Conservation (phyloP, 2,888 invertebrate species). For the Ptychoptera albimana region DNA sequence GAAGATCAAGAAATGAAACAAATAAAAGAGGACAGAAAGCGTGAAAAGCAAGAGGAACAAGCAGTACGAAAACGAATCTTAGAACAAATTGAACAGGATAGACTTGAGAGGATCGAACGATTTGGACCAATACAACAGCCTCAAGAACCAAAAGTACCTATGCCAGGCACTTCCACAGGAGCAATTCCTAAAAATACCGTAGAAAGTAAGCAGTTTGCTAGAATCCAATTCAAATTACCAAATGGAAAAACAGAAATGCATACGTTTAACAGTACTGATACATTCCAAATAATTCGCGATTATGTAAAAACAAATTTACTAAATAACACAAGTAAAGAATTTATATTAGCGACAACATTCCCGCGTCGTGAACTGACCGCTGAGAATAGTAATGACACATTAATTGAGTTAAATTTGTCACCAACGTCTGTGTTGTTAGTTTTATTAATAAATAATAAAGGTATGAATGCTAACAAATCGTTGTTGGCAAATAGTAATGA, state of each 20-base stretch:
- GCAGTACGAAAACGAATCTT: conserved; percentile 59
- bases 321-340: conserved; percentile 34
- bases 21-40: conserved; percentile 51
- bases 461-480: too few relatives aligned
- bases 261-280: conserved; percentile 50
- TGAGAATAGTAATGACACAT: conserved; percentile 79
- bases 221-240: conserved; percentile 76
- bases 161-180: conserved; percentile 22
- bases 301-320: conserved; percentile 24
- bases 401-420: conserved; percentile 69
- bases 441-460: conserved; percentile 12
- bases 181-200: conserved; percentile 19
- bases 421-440: conserved; percentile 54
- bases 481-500: too few relatives aligned
- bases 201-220: conserved; percentile 33
- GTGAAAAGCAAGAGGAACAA: conserved; percentile 59
- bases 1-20: conserved; percentile 60
- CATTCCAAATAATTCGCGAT: conserved; percentile 38
- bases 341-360: conserved; percentile 69
- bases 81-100: conserved; percentile 74
- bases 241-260: conserved; percentile 61
- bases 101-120: conserved; percentile 45
- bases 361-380: conserved; percentile 72
- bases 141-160: conserved; percentile 16
- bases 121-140: conserved; percentile 16